Percentiles rank a stretch among this genome's conserved stretches.
These are phyloP conservation scores for Azemiops feae DNA, from an alignment of 2,113 vertebrate species.

Conservation along the genomic window DNA sequence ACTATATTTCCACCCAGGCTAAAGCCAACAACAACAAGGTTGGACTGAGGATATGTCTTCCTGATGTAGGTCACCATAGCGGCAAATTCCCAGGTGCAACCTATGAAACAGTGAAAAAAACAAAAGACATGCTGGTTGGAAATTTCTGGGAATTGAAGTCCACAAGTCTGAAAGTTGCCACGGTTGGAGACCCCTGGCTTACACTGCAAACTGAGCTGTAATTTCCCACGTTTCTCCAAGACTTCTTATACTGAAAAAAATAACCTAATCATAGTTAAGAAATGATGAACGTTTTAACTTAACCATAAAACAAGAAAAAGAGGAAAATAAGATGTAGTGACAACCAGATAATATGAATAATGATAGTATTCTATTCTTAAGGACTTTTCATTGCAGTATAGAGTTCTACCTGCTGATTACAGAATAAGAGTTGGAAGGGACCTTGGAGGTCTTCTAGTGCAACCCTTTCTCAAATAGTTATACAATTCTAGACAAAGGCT, in stretches of 20 bases:
- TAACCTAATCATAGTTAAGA: neutral
- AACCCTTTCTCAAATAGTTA: too few species aligned
- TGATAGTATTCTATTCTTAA: neutral
- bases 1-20: constrained; percentile 98
- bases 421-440: too few species aligned
- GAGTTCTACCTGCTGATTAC: neutral
- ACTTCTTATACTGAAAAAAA: neutral
- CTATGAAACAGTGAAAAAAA: constrained; percentile 60
- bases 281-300: neutral
- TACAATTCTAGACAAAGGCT: too few species aligned
- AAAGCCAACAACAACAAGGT: constrained; percentile 92
- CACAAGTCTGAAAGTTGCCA: neutral
- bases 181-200: neutral
- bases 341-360: neutral
- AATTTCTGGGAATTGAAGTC: neutral
- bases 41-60: constrained; percentile 84
- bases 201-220: neutral
- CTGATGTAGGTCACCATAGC: constrained; percentile 96
- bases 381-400: neutral
- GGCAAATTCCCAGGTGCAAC: constrained; percentile 96
- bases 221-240: neutral
- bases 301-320: neutral
- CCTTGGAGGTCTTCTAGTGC: too few species aligned
- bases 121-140: neutral
- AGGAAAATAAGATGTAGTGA: neutral